A percentile compares a stretch with the other conserved stretches of the same genome.
These are phyloP conservation scores for Akabosia matsudoensis DNA, from an alignment of 1,140 invertebrate species.

Conservation along the genomic window DNA sequence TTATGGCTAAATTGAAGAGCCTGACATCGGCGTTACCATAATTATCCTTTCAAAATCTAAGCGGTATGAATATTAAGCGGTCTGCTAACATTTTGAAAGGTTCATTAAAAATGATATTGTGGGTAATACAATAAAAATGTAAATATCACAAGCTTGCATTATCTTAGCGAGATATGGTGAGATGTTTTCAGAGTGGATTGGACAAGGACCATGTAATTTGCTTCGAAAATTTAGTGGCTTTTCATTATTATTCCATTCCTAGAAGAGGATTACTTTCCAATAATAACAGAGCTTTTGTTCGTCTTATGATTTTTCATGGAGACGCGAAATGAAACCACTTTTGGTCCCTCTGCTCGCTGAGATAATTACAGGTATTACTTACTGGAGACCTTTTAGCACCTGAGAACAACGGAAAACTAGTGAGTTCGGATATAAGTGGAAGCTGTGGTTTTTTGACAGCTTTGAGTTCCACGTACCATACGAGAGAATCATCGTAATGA, in stretches of 20 bases:
- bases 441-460: not conserved
- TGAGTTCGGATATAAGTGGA: too few species aligned
- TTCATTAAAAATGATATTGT: too few species aligned
- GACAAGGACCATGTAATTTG: constrained; percentile 8
- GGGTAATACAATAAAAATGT: too few species aligned
- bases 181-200: not conserved
- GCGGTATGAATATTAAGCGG: not conserved
- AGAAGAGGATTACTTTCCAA: not conserved
- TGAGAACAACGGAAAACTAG: not conserved
- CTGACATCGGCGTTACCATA: too few species aligned
- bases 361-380: constrained; percentile 20
- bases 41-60: not conserved
- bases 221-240: constrained; percentile 13
- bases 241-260: constrained; percentile 5
- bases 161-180: not conserved
- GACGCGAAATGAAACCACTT: too few species aligned
- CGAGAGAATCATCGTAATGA: constrained; percentile 10
- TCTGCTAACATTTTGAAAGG: too few species aligned
- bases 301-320: too few species aligned
- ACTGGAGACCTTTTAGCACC: constrained; percentile 16
- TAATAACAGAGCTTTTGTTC: not conserved
- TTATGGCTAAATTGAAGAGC: not conserved
- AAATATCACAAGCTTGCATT: not conserved
- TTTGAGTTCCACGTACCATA: not conserved
- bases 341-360: too few species aligned